A percentile compares a stretch with the other conserved stretches of the same genome.
phyloP scores from a whole-genome alignment of 2,888 invertebrate genomes.

The Uropetala carovei region DNA sequence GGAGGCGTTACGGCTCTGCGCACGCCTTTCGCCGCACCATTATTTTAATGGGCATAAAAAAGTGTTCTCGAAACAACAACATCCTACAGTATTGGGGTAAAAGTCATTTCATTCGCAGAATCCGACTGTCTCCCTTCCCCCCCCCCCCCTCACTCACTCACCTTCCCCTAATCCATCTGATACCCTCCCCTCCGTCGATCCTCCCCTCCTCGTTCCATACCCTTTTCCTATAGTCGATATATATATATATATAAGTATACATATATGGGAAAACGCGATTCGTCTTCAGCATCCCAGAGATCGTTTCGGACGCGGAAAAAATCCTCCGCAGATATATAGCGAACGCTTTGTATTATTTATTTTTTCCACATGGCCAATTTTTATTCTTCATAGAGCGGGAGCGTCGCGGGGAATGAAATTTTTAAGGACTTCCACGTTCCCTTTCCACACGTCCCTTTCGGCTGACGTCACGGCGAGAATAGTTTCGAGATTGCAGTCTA shows the following conservation, averaged over 20 bases:
- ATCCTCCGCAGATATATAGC: background rate
- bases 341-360: background rate
- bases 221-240: background rate
- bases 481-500: background rate
- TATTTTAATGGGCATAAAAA: slow-evolving; percentile 22
- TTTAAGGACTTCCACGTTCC: background rate
- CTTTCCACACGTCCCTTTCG: background rate
- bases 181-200: background rate
- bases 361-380: background rate
- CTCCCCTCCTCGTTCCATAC: background rate
- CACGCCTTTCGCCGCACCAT: background rate
- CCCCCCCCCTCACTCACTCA: background rate
- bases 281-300: background rate
- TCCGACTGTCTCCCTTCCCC: background rate
- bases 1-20: background rate
- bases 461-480: background rate
- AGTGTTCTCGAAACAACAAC: background rate
- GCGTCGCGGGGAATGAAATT: background rate
- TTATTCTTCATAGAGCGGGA: background rate
- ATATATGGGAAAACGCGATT: background rate
- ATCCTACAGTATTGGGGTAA: background rate
- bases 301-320: background rate
- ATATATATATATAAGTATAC: too few species aligned
- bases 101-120: background rate
- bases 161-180: background rate